These are phyloP conservation scores for Lucinisca nassula DNA, from an alignment of 2,888 invertebrate species.

Conservation along the genomic window DNA sequence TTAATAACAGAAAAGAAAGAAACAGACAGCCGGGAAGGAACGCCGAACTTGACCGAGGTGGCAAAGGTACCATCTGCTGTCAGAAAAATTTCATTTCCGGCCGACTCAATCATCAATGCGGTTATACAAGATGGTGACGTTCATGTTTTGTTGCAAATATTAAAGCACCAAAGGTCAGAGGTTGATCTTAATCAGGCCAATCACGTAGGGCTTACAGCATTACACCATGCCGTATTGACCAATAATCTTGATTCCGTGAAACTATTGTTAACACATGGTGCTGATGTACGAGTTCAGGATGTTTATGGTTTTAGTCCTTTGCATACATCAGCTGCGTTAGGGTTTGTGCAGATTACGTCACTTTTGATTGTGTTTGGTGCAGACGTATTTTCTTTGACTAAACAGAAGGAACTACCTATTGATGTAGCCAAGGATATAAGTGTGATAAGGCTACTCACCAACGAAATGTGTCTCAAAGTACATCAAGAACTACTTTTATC, in stretches of 20 bases:
- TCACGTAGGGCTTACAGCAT: conserved; percentile 83
- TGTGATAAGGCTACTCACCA: conserved; percentile 75
- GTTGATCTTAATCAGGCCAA: conserved; percentile 81
- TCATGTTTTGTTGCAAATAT: conserved; percentile 76
- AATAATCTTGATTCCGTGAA: conserved; percentile 85
- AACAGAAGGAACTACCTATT: conserved; percentile 80
- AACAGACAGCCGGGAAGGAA: neutral
- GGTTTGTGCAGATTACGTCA: conserved; percentile 81
- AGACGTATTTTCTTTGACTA: conserved; percentile 79
- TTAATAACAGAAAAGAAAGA: neutral
- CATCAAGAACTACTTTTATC: conserved; percentile 66
- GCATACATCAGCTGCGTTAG: conserved; percentile 84
- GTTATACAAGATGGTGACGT: conserved; percentile 84
- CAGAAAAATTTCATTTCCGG: conserved; percentile 80
- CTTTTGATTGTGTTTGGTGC: conserved; percentile 82
- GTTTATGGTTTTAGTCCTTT: conserved; percentile 83
- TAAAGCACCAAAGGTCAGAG: conserved; percentile 64
- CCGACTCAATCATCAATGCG: conserved; percentile 82
- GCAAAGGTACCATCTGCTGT: neutral
- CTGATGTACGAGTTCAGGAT: conserved; percentile 81
- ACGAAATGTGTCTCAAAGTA: conserved; percentile 78
- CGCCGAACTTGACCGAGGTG: neutral
- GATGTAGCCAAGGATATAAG: conserved; percentile 83
- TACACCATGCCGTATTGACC: conserved; percentile 83
- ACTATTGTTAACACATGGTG: conserved; percentile 79